Evolutionary conservation across 2,797 vertebrate genomes (phyloP).

Genomic region (Austrolebias charrua): DNA sequence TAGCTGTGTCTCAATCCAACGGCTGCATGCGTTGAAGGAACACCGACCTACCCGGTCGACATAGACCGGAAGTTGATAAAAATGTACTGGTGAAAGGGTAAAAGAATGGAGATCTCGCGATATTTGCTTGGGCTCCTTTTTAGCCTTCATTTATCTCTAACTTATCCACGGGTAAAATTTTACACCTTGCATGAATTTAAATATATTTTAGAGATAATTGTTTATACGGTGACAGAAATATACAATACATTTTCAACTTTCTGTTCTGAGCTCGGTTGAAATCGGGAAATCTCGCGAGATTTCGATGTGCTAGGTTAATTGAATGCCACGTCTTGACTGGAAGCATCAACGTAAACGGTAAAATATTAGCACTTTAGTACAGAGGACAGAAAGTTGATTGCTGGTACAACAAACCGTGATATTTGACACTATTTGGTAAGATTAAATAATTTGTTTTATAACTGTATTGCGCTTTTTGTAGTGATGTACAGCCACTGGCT

Average conservation of each 20-base stretch:
- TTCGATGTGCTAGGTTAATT: conserved; percentile 43
- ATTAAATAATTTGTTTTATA: rapidly evolving
- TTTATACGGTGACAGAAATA: background rate
- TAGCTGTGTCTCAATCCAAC: too few species aligned
- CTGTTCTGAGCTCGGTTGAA: background rate
- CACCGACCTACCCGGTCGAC: too few species aligned
- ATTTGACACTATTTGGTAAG: conserved; percentile 47
- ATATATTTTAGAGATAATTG: background rate
- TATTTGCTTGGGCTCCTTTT: background rate
- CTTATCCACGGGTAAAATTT: background rate
- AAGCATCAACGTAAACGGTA: conserved; percentile 14
- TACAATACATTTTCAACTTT: background rate
- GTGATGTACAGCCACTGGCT: conserved; percentile 15
- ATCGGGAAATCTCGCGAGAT: conserved; percentile 60
- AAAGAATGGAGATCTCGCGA: conserved; percentile 7
- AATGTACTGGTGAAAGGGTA: too few species aligned
- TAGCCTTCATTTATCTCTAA: background rate
- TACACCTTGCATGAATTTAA: background rate
- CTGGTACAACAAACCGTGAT: conserved; percentile 1
- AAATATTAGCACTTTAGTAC: background rate
- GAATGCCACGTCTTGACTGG: conserved; percentile 73
- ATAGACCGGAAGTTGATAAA: too few species aligned
- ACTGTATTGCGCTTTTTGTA: background rate
- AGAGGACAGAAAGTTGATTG: conserved; percentile 2
- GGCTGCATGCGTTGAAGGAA: too few species aligned